A percentile compares a stretch with the other conserved stretches of the same genome.
phyloP scores from a whole-genome alignment of 2,113 vertebrate species.

The Lamprotornis superbus region DNA sequence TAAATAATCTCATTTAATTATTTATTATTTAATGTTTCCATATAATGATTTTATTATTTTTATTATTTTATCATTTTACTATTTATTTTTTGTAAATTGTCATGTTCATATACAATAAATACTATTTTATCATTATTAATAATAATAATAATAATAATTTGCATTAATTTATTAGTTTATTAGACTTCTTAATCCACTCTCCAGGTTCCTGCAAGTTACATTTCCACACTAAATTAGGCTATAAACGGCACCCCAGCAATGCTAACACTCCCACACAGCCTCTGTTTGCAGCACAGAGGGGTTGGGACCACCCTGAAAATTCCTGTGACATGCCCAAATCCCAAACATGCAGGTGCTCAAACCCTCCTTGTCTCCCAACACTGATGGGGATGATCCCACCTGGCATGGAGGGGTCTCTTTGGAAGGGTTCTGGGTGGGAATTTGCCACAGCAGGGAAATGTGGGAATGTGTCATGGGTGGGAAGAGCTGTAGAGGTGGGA shows the following conservation, averaged over 20 bases:
- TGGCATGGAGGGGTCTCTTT: background rate
- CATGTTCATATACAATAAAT: background rate
- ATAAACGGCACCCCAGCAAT: background rate
- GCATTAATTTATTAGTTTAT: too few relatives aligned
- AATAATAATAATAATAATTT: background rate
- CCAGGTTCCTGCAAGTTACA: background rate
- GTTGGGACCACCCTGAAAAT: background rate
- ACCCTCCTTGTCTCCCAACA: accelerated
- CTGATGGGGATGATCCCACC: background rate
- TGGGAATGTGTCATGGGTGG: background rate
- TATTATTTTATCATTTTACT: background rate
- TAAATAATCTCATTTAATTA: too few relatives aligned
- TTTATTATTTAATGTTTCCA: background rate
- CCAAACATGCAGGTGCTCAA: background rate
- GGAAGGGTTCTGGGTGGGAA: background rate
- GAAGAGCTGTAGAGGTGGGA: background rate
- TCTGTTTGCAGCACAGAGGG: background rate
- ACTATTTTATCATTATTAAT: too few relatives aligned
- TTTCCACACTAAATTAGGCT: background rate
- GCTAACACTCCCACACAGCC: accelerated
- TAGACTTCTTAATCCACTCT: accelerated
- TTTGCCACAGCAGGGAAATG: background rate
- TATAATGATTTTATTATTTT: too few relatives aligned
- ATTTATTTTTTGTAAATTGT: background rate
- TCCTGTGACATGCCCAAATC: accelerated